Evolutionary conservation across 1,140 invertebrate genomes (phyloP).

Genomic region (Hylaeus volcanicus): DNA sequence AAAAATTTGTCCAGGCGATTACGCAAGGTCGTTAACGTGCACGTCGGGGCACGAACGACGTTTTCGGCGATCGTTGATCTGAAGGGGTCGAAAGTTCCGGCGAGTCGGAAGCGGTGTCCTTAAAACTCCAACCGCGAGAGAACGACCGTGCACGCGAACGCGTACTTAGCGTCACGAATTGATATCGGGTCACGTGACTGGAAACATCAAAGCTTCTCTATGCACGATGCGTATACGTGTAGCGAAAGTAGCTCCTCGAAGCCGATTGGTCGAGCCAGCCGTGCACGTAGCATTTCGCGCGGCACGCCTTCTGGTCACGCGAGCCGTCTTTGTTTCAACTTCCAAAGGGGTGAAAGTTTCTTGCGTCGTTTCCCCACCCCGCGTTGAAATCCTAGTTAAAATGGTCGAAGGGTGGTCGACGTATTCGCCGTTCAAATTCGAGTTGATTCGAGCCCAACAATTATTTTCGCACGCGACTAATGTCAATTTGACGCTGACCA

Average conservation of each 20-base stretch:
- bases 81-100: constrained; percentile 3
- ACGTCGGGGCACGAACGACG: not conserved
- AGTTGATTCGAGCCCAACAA: not conserved
- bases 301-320: constrained; percentile 76
- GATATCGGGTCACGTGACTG: constrained; percentile 72
- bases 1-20: constrained; percentile 19
- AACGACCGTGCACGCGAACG: constrained; percentile 69
- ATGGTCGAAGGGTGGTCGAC: not conserved
- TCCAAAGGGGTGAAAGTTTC: constrained; percentile 42
- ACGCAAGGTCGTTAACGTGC: constrained; percentile 15
- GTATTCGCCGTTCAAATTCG: not conserved
- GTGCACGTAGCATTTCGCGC: constrained; percentile 71
- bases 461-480: too few species aligned
- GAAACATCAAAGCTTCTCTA: constrained; percentile 70
- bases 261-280: constrained; percentile 70
- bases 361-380: not conserved
- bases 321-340: constrained; percentile 61
- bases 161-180: constrained; percentile 74
- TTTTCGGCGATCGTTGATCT: constrained; percentile 22
- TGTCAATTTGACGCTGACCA: too few species aligned
- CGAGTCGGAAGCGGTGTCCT: constrained; percentile 49
- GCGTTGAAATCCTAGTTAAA: too few species aligned
- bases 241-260: constrained; percentile 68
- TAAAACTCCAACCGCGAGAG: constrained; percentile 42
- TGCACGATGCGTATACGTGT: constrained; percentile 48